Base-by-base conservation (phyloP, 2,113 vertebrate species). In the Etheostoma cragini region DNA sequence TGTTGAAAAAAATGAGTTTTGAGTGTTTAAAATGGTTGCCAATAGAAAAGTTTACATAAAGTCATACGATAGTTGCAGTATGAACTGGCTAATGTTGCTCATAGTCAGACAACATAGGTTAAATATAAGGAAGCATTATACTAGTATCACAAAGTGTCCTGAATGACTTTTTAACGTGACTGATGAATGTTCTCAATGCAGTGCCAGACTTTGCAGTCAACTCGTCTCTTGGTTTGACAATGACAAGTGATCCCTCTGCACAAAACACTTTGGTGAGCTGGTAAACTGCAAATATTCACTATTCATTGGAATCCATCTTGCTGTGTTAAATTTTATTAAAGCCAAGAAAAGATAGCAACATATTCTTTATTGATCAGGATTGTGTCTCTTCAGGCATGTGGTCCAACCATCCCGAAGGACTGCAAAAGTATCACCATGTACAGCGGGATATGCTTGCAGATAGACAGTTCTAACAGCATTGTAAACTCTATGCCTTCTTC, bases 221-320 rank as follows among this genome's bases (percentile, higher is more conserved):
- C 81, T 91, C 92, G 91, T 95, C 94, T 11, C 92, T 95, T 54
- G 95, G 95, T 54, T 87, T 96, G 57, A 83, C 92, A 10, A 88
- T 96, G 94, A 60, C 67, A 42, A 75, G 4, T 69, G 47, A 94
- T 76, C 73, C 68, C 1, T 0, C 0, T 0, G 81, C 80, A 64
- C 60, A 75, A 78, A 78, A 72, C 1, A 76, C 89, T 26, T 0
- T 92, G 83, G 95, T 96, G 81, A 92, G 93, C 61, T 19, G 5
- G 0, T 72, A 49, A 69, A 70, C 13, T 71, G n/a, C 6, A 87
- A 17, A 47, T 5, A 66, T 38, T 45, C 14, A 45, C 26, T 47
- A 1, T 16, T 38, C 6, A n/a, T 15, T 13, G 8, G 8, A 62
- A 62, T 8, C 57, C 6, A 3, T 35, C 45, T 22, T 21, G 17